Conservation (phyloP, 2,797 vertebrate genomes). For the Carduelis carduelis region DNA sequence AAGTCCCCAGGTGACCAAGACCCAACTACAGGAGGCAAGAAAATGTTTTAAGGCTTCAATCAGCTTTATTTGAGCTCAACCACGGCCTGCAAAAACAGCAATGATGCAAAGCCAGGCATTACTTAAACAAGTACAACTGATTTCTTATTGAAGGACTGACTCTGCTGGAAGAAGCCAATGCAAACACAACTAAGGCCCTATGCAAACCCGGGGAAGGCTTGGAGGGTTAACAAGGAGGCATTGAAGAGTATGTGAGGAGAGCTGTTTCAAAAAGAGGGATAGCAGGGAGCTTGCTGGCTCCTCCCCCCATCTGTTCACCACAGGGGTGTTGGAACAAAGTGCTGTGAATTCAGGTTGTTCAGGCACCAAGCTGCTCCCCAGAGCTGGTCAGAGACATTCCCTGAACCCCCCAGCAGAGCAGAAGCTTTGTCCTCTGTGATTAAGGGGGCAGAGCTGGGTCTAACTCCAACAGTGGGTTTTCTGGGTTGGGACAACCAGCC, state of each 20-base stretch:
- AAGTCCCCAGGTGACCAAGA: neutral
- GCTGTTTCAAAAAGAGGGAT: neutral
- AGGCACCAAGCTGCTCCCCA: neutral
- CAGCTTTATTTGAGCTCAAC: slow-evolving; percentile 18
- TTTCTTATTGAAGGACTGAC: neutral
- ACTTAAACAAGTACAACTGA: neutral
- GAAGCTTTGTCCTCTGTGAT: rapidly evolving
- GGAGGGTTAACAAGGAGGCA: neutral
- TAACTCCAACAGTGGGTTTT: neutral
- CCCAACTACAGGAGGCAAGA: neutral
- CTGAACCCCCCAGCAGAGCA: rapidly evolving
- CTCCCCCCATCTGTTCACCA: neutral
- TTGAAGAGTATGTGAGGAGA: neutral
- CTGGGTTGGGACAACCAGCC: neutral
- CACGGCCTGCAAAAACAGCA: neutral
- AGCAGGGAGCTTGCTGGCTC: neutral
- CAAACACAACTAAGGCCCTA: neutral
- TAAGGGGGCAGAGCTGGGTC: neutral
- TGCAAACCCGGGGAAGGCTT: neutral
- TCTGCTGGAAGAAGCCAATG: neutral
- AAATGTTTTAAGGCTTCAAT: neutral
- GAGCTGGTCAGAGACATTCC: neutral
- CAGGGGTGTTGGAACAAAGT: neutral
- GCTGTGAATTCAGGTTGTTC: neutral
- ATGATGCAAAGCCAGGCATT: neutral